These are phyloP conservation scores for Listronotus oregonensis DNA, from an alignment of 1,140 invertebrate genomes.

Conservation along the genomic window DNA sequence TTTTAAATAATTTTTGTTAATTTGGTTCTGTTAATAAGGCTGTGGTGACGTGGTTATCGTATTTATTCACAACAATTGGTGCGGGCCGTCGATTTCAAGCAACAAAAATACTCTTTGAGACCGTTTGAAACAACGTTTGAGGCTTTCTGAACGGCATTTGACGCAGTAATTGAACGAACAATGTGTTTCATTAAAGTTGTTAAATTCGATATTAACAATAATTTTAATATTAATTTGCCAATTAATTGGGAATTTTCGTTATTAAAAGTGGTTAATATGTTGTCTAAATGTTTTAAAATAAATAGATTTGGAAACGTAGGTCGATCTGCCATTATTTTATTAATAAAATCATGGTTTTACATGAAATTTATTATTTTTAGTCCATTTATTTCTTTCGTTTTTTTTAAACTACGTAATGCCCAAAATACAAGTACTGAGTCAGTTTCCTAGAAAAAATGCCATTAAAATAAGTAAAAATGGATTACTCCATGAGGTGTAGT, in stretches of 20 bases:
- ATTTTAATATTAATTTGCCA: slow-evolving; percentile 24
- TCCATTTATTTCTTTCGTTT: too few relatives aligned
- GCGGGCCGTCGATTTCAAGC: not conserved
- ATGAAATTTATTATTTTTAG: too few relatives aligned
- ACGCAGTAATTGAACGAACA: slow-evolving; percentile 26
- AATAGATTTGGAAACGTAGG: not conserved
- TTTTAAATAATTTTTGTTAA: too few relatives aligned
- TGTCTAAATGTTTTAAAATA: not conserved
- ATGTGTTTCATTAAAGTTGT: slow-evolving; percentile 34
- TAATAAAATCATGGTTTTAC: too few relatives aligned
- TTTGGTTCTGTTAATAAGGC: too few relatives aligned
- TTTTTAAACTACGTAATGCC: too few relatives aligned
- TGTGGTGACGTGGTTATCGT: too few relatives aligned
- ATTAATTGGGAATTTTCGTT: slow-evolving; percentile 20
- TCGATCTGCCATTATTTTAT: not conserved
- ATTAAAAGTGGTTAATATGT: slow-evolving; percentile 13
- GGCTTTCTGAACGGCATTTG: slow-evolving; percentile 27
- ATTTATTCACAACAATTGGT: too few relatives aligned
- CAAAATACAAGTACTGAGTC: too few relatives aligned
- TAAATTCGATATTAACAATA: slow-evolving; percentile 26
- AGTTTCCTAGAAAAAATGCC: too few relatives aligned
- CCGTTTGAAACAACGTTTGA: slow-evolving; percentile 20
- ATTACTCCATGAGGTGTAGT: too few relatives aligned
- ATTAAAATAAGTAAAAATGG: too few relatives aligned
- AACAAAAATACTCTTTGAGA: not conserved